Evolutionary conservation across 2,888 invertebrate genomes (phyloP).

Genomic region (Cerastis leucographa): DNA sequence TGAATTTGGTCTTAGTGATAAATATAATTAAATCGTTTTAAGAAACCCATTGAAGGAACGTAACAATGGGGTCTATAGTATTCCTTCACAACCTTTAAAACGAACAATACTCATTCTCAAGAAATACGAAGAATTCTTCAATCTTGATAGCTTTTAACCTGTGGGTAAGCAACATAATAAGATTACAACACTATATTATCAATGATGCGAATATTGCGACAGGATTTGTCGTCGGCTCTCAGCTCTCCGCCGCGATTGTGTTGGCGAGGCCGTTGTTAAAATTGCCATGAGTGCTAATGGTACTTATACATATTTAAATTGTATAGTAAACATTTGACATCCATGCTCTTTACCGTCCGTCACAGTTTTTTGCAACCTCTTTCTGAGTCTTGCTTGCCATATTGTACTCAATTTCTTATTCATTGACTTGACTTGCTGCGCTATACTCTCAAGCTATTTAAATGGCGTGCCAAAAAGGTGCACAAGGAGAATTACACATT

Average conservation of each 20-base stretch:
- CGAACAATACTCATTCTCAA: conserved; percentile 77
- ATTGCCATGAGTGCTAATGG: conserved; percentile 48
- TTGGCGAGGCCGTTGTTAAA: conserved; percentile 57
- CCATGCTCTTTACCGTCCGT: conserved; percentile 13
- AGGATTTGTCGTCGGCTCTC: conserved; percentile 66
- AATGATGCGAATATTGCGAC: conserved; percentile 83
- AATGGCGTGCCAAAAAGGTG: conserved; percentile 25
- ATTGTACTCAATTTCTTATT: conserved; percentile 42
- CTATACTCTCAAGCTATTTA: conserved; percentile 19
- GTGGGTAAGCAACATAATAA: conserved; percentile 86
- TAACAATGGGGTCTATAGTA: conserved; percentile 70
- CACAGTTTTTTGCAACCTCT: conserved; percentile 11
- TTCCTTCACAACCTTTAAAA: conserved; percentile 72
- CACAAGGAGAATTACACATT: conserved; percentile 25
- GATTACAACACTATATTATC: conserved; percentile 85
- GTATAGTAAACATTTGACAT: conserved; percentile 28
- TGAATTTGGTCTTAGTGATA: conserved; percentile 22
- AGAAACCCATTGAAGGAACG: conserved; percentile 51
- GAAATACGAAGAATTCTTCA: conserved; percentile 71
- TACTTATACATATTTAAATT: conserved; percentile 42
- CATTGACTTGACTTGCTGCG: conserved; percentile 32
- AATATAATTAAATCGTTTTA: conserved; percentile 36
- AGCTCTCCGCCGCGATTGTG: conserved; percentile 60
- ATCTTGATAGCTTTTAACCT: conserved; percentile 82
- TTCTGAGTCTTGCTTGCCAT: conserved; percentile 5